These are phyloP conservation scores for Holothuria leucospilota DNA, from an alignment of 53 echinoderm and acorn worm species.

Conservation along the genomic window DNA sequence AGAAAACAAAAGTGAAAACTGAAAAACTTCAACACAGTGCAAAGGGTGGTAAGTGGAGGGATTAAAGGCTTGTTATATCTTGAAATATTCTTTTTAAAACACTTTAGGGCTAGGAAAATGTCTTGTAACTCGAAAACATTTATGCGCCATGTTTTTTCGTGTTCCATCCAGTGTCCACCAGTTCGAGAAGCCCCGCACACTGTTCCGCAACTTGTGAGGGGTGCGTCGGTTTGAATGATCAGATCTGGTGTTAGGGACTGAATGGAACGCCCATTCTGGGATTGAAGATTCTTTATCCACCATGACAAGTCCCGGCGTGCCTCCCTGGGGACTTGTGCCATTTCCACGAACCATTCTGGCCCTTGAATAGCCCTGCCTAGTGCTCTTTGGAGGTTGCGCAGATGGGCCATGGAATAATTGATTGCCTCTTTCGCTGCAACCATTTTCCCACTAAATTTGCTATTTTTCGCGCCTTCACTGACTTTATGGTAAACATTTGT, in stretches of 20 bases:
- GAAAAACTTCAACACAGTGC: not conserved
- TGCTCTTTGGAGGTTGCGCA: conserved; percentile 2
- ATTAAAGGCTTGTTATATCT: not conserved
- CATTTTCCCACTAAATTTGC: conserved; percentile 13
- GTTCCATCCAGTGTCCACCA: not conserved
- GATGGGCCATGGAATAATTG: conserved; percentile 30
- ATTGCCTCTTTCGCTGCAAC: conserved; percentile 17
- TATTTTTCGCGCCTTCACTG: not conserved
- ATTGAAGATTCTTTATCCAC: conserved; percentile 14
- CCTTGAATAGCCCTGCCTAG: not conserved
- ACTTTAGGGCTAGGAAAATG: not conserved
- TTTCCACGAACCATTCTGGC: not conserved
- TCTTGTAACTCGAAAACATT: not conserved
- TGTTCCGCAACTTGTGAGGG: not conserved
- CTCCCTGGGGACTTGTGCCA: not conserved
- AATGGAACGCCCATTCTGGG: conserved; percentile 17
- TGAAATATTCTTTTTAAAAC: not conserved
- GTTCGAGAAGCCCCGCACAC: not conserved
- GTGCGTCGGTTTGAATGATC: conserved; percentile 12
- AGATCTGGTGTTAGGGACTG: conserved; percentile 6
- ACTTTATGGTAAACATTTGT: not conserved
- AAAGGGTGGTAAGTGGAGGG: conserved; percentile 1
- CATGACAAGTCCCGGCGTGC: not conserved
- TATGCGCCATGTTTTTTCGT: conserved; percentile 33
- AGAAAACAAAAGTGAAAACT: not conserved